Base-by-base conservation (phyloP, 2,888 invertebrate species). In the Ophion ellenae region DNA sequence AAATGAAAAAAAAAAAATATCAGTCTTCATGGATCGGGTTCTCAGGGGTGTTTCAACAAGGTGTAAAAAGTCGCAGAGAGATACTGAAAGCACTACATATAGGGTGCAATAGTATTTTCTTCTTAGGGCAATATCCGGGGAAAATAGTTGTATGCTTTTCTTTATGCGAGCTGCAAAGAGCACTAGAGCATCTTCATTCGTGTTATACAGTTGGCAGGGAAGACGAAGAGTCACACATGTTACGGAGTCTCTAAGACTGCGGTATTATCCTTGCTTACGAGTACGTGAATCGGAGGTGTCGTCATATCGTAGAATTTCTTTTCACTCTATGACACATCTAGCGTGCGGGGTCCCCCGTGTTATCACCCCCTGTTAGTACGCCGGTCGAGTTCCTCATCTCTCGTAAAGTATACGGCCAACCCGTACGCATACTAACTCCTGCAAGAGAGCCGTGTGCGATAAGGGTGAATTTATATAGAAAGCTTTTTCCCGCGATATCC, bases 221-320 rank as follows among this genome's bases (percentile, higher is more conserved):
- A 63, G 78, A 82, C 69, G 59, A 63, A 70, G 47, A 63, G 45
- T 75, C 61, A 59, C 75, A 57, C 59, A 66, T 47, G 63, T 75
- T 79, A 71, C 53, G 66, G 79, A 67, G 75, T 85, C 82, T 74
- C 66, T 32, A 59, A 71, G 78, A 69, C 69, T 70, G 45, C 20
- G 53, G 80, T 73, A 85, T 85, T 85, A 83, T 79, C 83, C 85
- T 71, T 79, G 76, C 76, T 83, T 83, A 83, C 70, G 69, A 69
- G 61, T 28, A 78, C 17, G 32, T 76, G 83, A 85, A 83, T 85
- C 79, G 79, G 79, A 80, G 73, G 67, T 83, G 85, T 85, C 85
- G 17, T 66, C 79, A 71, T 85, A 85, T 83, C 80, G 83, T 80
- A 83, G 85, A 83, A 85, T 85, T 85, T 83, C 76, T 75, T 69